Evolutionary conservation across 2,113 vertebrate species (phyloP).

Genomic region (Myxocyprinus asiaticus): DNA sequence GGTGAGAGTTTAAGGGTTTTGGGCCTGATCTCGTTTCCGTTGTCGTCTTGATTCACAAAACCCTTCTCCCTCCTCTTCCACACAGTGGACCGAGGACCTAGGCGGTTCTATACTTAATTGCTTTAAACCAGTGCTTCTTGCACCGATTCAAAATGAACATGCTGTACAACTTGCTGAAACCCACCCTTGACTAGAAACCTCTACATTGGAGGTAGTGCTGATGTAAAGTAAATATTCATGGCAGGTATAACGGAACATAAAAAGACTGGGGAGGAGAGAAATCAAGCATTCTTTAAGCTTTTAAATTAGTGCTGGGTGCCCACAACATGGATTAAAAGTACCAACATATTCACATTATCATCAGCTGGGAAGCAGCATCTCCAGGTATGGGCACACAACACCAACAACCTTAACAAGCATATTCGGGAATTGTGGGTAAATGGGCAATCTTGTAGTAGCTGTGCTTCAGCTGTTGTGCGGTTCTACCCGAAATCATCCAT

Average conservation of each 20-base stretch:
- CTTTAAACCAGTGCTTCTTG: constrained; percentile 76
- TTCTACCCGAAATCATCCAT: constrained; percentile 94
- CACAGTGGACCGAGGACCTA: constrained; percentile 85
- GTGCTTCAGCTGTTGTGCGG: constrained; percentile 88
- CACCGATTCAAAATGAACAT: constrained; percentile 71
- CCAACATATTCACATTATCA: too few species aligned
- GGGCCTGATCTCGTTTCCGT: constrained; percentile 81
- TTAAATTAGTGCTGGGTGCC: constrained; percentile 25
- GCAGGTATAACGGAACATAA: constrained; percentile 28
- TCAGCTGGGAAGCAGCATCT: too few species aligned
- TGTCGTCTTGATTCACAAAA: constrained; percentile 74
- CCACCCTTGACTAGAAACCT: constrained; percentile 53
- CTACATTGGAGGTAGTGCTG: constrained; percentile 30
- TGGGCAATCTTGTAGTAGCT: constrained; percentile 93
- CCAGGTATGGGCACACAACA: constrained; percentile 37
- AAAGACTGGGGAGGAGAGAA: neutral
- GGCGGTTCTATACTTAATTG: constrained; percentile 80
- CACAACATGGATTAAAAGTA: neutral
- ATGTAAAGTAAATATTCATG: constrained; percentile 42
- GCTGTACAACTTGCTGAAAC: constrained; percentile 59
- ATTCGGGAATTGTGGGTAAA: constrained; percentile 95
- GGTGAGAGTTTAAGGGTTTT: constrained; percentile 80
- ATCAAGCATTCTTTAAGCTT: constrained; percentile 8
- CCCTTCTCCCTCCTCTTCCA: constrained; percentile 87
- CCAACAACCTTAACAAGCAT: constrained; percentile 65